phyloP scores from a whole-genome alignment of 2,113 vertebrate genomes.

The Prinia subflava region DNA sequence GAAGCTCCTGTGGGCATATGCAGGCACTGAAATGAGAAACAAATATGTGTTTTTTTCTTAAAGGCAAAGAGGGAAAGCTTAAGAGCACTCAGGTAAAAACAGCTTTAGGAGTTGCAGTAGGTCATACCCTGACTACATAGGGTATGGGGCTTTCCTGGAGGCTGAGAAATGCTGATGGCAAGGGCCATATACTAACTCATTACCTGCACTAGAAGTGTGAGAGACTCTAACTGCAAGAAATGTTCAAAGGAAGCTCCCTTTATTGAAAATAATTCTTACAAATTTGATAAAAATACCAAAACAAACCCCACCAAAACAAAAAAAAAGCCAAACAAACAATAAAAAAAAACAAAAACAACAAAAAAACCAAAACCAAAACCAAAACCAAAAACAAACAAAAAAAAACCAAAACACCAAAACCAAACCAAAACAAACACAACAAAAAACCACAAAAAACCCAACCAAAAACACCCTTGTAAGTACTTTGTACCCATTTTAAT shows the following conservation, averaged over 20 bases:
- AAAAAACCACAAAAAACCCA: no score
- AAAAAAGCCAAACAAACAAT: no score
- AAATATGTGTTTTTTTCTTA: neutral
- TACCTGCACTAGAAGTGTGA: neutral
- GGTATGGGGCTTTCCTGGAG: neutral
- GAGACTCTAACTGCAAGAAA: neutral
- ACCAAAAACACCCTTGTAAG: neutral
- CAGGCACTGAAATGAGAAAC: neutral
- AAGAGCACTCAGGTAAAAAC: neutral
- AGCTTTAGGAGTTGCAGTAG: neutral
- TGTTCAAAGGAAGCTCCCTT: neutral
- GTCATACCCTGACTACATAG: neutral
- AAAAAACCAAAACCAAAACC: no score
- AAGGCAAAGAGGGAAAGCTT: neutral
- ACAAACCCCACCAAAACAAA: no score
- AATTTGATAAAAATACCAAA: neutral
- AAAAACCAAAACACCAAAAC: no score
- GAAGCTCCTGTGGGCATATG: neutral
- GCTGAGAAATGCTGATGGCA: neutral
- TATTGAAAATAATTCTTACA: neutral
- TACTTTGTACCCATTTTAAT: neutral
- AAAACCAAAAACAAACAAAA: no score
- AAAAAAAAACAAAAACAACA: no score
- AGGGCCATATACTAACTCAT: neutral
- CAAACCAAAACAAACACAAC: no score